Base-by-base conservation (phyloP, 1,140 invertebrate genomes). In the Hetaerina americana region DNA sequence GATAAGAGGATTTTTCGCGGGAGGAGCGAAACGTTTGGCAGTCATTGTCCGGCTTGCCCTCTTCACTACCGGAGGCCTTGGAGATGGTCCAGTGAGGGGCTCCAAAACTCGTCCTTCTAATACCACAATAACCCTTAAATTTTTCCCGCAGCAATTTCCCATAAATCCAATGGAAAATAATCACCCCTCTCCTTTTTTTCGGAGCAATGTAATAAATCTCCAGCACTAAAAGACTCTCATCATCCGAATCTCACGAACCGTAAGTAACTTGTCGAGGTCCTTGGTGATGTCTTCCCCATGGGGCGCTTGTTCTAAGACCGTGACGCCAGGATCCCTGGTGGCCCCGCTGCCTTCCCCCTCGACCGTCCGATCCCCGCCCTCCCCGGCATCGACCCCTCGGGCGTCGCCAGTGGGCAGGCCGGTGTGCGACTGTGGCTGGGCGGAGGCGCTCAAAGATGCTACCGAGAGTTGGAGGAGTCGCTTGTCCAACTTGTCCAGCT, bases 401-500 rank as follows among this genome's bases (percentile, higher is more conserved):
- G 2, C 2, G 40, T n/a, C 22, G 40, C 2, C 40, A n/a, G 15
- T 57, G 40, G 29, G 40, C 26, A 27, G 5, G n/a, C 66, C 5
- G 24, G 22, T 29, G 15, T 57, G 40, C 40, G 22, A 12, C 10
- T 10, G 40, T n/a, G 15, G 40, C 40, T 57, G 2, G 22, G 10
- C 40, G 1, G 40, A 57, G 6, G 6, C 31, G 6, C 6, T 8
- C 6, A 40, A 18, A 40, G 31, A 40, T 10, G 10, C 2, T 18
- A n/a, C 2, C 3, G 40, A 57, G 15, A 57, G 22, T 10, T 57
- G 40, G 49, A 66, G 22, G 18, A 26, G 27, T 26, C 88, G 78
- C 26, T 86, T 84, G 71, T 91, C 89, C 5, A 93, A 88, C 80
- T 93, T 92, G 76, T 93, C 90, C 69, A 94, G 80, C 79, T 94